These are phyloP conservation scores for Heterodera schachtii DNA, from an alignment of 1,140 invertebrate species.

Conservation along the genomic window DNA sequence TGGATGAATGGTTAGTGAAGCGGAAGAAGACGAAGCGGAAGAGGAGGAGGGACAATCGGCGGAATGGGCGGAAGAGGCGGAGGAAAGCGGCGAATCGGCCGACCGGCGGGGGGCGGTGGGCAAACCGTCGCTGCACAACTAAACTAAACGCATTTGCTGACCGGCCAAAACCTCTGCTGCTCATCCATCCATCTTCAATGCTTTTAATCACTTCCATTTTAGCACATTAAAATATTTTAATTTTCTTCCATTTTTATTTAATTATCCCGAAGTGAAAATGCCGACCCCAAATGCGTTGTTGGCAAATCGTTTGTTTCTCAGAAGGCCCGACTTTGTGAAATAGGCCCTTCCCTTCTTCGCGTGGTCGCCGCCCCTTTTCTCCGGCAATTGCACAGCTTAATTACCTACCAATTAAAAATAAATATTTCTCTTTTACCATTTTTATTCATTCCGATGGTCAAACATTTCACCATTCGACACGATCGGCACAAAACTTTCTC, in stretches of 20 bases:
- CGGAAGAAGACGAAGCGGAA: not conserved
- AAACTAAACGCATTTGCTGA: not conserved
- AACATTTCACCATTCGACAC: slow-evolving; percentile 51
- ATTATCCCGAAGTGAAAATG: too few species aligned
- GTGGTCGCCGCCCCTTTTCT: not conserved
- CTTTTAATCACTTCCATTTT: too few species aligned
- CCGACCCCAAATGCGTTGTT: not conserved
- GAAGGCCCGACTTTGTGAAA: slow-evolving; percentile 58
- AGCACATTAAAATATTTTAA: too few species aligned
- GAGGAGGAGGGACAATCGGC: not conserved
- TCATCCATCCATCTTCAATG: too few species aligned
- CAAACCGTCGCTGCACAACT: not conserved
- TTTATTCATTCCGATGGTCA: slow-evolving; percentile 47
- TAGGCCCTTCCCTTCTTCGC: slow-evolving; percentile 45
- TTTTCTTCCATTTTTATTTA: too few species aligned
- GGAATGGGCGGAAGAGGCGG: not conserved
- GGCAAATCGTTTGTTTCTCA: slow-evolving; percentile 59
- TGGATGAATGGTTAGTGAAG: not conserved
- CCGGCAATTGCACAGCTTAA: slow-evolving; percentile 56
- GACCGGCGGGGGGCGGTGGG: not conserved
- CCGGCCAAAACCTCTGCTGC: not conserved
- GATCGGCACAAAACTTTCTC: slow-evolving; percentile 46
- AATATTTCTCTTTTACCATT: slow-evolving; percentile 30
- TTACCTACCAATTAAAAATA: slow-evolving; percentile 2
- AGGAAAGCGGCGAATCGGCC: not conserved